Conservation (phyloP, 2,113 vertebrate species). For the Uria aalge region DNA sequence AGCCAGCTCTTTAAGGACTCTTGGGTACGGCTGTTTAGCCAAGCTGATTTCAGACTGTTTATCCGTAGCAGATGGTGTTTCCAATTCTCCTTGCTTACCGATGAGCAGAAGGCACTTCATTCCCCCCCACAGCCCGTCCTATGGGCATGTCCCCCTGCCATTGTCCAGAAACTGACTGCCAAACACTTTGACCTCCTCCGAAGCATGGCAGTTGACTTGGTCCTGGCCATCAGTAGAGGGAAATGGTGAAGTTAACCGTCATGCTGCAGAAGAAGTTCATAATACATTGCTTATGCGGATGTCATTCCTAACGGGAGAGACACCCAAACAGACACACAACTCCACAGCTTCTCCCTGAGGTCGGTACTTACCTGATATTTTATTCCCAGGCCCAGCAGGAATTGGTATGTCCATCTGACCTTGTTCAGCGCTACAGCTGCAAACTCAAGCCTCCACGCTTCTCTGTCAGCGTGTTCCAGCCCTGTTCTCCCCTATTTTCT, state of each 20-base stretch:
- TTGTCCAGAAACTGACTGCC: not conserved
- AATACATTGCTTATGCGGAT: not conserved
- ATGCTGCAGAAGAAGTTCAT: not conserved
- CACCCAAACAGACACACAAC: not conserved
- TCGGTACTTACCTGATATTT: not conserved
- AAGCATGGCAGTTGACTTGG: not conserved
- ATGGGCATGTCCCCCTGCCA: not conserved
- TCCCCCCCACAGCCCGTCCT: not conserved
- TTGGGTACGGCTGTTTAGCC: not conserved
- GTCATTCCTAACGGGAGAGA: not conserved
- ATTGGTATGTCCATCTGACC: not conserved
- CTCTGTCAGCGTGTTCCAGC: not conserved
- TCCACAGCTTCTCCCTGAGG: not conserved
- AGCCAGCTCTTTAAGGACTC: not conserved
- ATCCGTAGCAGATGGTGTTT: not conserved
- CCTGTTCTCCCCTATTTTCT: not conserved
- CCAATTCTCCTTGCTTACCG: not conserved
- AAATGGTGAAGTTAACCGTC: not conserved
- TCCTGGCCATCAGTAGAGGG: not conserved
- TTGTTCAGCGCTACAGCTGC: not conserved
- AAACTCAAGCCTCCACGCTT: not conserved
- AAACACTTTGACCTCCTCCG: not conserved
- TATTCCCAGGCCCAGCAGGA: not conserved
- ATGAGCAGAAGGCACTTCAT: not conserved
- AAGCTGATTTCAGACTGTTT: conserved; percentile 7